A percentile compares a stretch with the other conserved stretches of the same genome.
phyloP scores from a whole-genome alignment of 2,113 vertebrate genomes.

The Trochalopteron elliotii region DNA sequence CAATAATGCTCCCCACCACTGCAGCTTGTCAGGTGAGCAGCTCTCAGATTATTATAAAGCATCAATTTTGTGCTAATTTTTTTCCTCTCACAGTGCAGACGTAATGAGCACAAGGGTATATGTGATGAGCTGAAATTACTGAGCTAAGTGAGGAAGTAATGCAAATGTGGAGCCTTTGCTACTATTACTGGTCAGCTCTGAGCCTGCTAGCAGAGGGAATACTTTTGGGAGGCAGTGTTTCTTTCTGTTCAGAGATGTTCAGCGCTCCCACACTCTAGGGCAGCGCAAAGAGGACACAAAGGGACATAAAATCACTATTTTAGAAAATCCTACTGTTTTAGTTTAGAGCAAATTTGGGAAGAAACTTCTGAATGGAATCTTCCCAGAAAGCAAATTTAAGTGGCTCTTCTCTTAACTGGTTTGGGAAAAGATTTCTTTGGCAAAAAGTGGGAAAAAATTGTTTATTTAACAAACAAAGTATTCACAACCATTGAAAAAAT shows the following conservation, averaged over 20 bases:
- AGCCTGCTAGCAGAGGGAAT: background rate
- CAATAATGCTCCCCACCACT: background rate
- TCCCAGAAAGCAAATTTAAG: background rate
- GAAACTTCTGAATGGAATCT: background rate
- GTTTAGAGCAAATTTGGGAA: background rate
- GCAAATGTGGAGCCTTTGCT: background rate
- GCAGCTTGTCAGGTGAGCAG: background rate
- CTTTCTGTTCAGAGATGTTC: background rate
- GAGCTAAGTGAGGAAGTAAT: background rate
- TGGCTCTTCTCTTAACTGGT: background rate
- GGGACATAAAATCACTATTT: rapidly evolving
- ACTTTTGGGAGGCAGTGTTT: background rate
- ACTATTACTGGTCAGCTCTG: background rate
- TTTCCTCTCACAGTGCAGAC: background rate
- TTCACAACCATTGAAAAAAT: background rate
- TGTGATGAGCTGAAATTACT: background rate
- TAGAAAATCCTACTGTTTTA: background rate
- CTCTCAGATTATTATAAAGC: background rate
- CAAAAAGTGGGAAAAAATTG: background rate
- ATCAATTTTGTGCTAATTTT: background rate
- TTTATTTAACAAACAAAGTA: background rate
- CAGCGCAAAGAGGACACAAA: background rate
- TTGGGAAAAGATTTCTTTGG: background rate
- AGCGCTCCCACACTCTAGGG: rapidly evolving
- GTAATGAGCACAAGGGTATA: constrained; percentile 9